Conservation (phyloP, 2,888 invertebrate species). For the Cartodere bifasciata region DNA sequence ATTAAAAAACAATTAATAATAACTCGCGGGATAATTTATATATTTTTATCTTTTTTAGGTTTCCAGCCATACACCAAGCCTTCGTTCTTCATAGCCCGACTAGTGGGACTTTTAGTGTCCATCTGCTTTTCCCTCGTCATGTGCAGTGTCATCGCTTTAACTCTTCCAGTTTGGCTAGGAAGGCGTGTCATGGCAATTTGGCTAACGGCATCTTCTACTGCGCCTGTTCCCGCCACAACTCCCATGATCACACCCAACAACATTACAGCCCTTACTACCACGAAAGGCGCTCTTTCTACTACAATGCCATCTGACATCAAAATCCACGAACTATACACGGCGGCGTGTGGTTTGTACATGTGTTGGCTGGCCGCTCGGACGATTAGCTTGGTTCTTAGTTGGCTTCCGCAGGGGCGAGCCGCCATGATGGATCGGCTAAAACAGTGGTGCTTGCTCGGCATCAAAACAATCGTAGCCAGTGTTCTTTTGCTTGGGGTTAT, state of each 20-base stretch:
- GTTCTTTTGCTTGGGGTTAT: constrained; percentile 76
- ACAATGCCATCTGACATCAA: constrained; percentile 23
- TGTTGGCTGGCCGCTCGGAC: constrained; percentile 88
- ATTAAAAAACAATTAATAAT: no score
- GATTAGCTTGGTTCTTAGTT: constrained; percentile 66
- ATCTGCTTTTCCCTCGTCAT: constrained; percentile 77
- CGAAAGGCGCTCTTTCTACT: constrained; percentile 12
- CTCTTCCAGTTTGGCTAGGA: constrained; percentile 85
- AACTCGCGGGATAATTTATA: no score
- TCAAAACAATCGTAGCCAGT: constrained; percentile 65
- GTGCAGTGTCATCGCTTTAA: constrained; percentile 72
- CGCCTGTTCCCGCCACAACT: constrained; percentile 30
- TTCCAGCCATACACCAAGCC: constrained; percentile 87
- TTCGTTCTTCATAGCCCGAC: constrained; percentile 62
- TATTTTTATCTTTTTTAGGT: constrained; percentile 39
- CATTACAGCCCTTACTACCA: constrained; percentile 15
- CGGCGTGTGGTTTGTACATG: constrained; percentile 86
- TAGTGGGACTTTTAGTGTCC: constrained; percentile 53
- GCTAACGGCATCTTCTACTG: constrained; percentile 53
- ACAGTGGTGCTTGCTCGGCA: constrained; percentile 60
- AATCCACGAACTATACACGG: constrained; percentile 93
- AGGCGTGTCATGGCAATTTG: constrained; percentile 78
- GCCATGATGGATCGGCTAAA: constrained; percentile 58
- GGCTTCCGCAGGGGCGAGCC: constrained; percentile 80
- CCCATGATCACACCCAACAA: constrained; percentile 10